These are phyloP conservation scores for Empis livida DNA, from an alignment of 2,888 invertebrate species.

Conservation along the genomic window DNA sequence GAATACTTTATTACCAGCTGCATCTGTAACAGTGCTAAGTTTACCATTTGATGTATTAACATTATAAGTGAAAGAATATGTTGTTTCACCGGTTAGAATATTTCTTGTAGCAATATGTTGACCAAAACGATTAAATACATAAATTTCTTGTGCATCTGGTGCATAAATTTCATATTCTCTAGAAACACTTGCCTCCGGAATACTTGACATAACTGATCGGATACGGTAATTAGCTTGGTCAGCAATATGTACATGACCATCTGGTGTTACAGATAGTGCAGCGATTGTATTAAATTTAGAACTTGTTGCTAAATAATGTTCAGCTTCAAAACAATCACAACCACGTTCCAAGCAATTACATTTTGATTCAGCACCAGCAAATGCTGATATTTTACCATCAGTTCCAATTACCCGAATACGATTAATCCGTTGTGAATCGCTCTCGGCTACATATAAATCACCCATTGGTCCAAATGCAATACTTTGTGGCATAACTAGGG, in stretches of 20 bases:
- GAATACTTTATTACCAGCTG: conserved; percentile 82
- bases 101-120: conserved; percentile 90
- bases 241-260: conserved; percentile 87
- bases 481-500: conserved; percentile 85
- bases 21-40: conserved; percentile 83
- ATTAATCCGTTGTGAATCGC: conserved; percentile 89
- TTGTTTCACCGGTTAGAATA: conserved; percentile 86
- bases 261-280: conserved; percentile 83
- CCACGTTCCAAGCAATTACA: conserved; percentile 86
- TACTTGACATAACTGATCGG: conserved; percentile 76
- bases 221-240: conserved; percentile 89
- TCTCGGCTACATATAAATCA: conserved; percentile 87
- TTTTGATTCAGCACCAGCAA: conserved; percentile 87
- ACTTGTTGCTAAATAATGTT: conserved; percentile 81
- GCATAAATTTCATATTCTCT: conserved; percentile 90
- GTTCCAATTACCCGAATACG: conserved; percentile 82
- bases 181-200: conserved; percentile 70
- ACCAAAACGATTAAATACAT: conserved; percentile 86
- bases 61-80: conserved; percentile 89
- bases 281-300: conserved; percentile 91
- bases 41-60: conserved; percentile 95
- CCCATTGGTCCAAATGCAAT: conserved; percentile 89
- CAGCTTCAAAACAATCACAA: conserved; percentile 87
- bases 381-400: conserved; percentile 85
- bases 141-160: conserved; percentile 89